Evolutionary conservation across 2,888 invertebrate species (phyloP).

Genomic region (Malachius bipustulatus): DNA sequence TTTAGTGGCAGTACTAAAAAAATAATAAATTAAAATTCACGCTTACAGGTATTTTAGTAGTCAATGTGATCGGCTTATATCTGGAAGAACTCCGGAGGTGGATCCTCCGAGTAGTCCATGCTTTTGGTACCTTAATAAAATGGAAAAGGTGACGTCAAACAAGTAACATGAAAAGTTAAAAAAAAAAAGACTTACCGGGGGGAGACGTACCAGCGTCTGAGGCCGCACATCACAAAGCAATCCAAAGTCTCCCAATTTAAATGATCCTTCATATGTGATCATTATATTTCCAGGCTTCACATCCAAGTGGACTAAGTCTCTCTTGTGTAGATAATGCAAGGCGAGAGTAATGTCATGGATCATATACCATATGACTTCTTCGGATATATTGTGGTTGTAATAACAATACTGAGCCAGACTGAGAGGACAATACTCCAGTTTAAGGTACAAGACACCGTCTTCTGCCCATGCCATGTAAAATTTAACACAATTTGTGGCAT

Average conservation of each 20-base stretch:
- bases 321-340: slow-evolving; percentile 54
- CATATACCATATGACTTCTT: slow-evolving; percentile 52
- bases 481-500: slow-evolving; percentile 54
- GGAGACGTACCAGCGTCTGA: no score
- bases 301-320: slow-evolving; percentile 59
- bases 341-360: slow-evolving; percentile 52
- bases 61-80: no score
- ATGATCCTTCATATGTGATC: slow-evolving; percentile 49
- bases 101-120: no score
- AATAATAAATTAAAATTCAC: no score
- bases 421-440: slow-evolving; percentile 56
- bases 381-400: slow-evolving; percentile 44
- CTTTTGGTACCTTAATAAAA: no score
- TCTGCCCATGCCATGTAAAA: slow-evolving; percentile 66
- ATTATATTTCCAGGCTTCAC: slow-evolving; percentile 70
- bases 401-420: slow-evolving; percentile 48
- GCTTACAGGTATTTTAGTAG: no score
- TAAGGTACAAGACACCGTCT: slow-evolving; percentile 51
- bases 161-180: no score
- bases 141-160: no score
- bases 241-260: slow-evolving; percentile 67
- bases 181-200: no score
- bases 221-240: slow-evolving; percentile 55
- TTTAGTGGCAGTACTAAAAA: no score
- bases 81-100: no score